These are phyloP conservation scores for Eublepharis macularius DNA, from an alignment of 2,113 vertebrate genomes.

Conservation along the genomic window DNA sequence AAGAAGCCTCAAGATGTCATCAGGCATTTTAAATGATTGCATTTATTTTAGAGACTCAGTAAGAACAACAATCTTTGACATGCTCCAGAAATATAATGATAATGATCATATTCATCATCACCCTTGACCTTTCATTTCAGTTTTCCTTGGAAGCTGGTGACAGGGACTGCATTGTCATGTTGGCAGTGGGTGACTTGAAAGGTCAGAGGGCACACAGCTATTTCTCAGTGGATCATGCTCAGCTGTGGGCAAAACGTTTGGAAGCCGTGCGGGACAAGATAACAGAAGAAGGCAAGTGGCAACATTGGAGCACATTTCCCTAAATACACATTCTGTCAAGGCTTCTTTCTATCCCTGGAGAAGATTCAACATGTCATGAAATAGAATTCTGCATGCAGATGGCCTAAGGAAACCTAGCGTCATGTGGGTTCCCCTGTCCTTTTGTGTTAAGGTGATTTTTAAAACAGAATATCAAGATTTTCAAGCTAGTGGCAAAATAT, in stretches of 20 bases:
- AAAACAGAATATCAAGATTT: neutral
- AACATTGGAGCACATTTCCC: neutral
- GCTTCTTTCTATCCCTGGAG: neutral
- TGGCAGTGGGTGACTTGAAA: neutral
- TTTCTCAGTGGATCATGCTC: neutral
- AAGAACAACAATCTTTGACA: conserved; percentile 23
- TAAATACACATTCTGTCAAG: neutral
- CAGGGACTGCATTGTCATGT: rapidly evolving
- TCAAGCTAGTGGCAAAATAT: no score
- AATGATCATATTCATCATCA: neutral
- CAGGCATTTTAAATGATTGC: conserved; percentile 34
- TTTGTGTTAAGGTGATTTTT: neutral
- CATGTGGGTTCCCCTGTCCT: neutral
- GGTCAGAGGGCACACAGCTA: neutral
- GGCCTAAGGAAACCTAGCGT: neutral
- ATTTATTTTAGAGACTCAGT: conserved; percentile 14
- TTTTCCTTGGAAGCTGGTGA: conserved; percentile 11
- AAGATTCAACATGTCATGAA: neutral
- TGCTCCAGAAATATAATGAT: conserved; percentile 1
- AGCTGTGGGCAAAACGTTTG: neutral
- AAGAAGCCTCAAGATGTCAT: conserved; percentile 24
- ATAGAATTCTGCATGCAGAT: neutral
- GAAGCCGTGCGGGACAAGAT: neutral
- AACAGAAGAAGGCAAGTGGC: neutral
- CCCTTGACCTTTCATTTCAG: neutral